These are phyloP conservation scores for Gallirallus australis DNA, from an alignment of 2,797 vertebrate species.

Conservation along the genomic window DNA sequence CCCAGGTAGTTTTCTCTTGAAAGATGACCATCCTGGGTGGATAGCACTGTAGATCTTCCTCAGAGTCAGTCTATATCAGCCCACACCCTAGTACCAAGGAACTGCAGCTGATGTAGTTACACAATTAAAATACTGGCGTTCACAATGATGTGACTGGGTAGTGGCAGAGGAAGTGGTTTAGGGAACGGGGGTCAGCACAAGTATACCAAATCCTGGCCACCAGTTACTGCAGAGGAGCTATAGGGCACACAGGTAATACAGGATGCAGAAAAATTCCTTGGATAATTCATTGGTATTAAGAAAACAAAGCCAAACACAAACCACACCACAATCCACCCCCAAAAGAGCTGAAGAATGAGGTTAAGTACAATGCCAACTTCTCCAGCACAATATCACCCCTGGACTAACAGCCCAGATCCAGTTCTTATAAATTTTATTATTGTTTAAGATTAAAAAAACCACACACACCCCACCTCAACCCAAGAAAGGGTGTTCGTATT, in stretches of 20 bases:
- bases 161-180: neutral
- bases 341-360: neutral
- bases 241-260: rapidly evolving
- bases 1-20: neutral
- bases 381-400: neutral
- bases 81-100: neutral
- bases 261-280: neutral
- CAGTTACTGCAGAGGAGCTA: neutral
- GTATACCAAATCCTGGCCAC: neutral
- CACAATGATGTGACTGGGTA: neutral
- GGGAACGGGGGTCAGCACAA: neutral
- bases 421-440: neutral
- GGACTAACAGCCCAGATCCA: neutral
- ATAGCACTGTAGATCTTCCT: neutral
- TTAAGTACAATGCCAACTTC: neutral
- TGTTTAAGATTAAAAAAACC: neutral
- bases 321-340: rapidly evolving
- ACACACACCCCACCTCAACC: neutral
- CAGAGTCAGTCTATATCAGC: neutral
- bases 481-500: neutral
- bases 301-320: neutral
- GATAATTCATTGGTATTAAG: neutral
- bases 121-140: neutral
- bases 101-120: neutral
- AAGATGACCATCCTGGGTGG: neutral